Conservation (phyloP, 2,888 invertebrate species). For the Rhagonycha lutea region DNA sequence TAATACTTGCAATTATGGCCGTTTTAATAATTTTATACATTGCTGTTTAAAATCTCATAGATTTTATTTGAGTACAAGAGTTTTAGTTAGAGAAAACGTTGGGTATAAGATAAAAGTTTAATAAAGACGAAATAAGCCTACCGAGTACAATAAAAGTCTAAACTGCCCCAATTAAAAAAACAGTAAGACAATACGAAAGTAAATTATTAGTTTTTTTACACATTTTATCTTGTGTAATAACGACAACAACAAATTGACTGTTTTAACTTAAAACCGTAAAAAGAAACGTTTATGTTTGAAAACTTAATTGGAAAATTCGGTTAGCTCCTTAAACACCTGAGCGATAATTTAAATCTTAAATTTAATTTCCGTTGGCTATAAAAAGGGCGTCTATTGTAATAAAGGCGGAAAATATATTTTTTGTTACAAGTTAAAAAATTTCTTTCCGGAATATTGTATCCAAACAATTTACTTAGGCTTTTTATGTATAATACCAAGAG, state of each 20-base stretch:
- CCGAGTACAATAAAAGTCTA: not conserved
- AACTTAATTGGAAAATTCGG: not conserved
- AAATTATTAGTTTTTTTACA: not conserved
- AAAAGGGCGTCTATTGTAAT: constrained; percentile 16
- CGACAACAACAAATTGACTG: not conserved
- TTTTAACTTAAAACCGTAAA: not conserved
- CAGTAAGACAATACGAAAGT: not conserved
- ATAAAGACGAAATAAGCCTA: not conserved
- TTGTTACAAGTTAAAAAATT: constrained; percentile 14
- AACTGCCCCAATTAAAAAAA: not conserved
- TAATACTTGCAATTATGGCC: not conserved
- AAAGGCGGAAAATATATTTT: constrained; percentile 14
- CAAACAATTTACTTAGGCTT: constrained; percentile 7
- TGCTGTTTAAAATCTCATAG: not conserved
- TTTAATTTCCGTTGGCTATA: constrained; percentile 29
- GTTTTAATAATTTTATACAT: not conserved
- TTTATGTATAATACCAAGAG: constrained; percentile 19
- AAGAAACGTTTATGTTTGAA: not conserved
- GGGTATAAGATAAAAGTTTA: not conserved
- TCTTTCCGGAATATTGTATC: constrained; percentile 12
- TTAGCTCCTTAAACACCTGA: not conserved
- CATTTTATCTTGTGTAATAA: not conserved
- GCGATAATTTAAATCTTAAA: constrained; percentile 4
- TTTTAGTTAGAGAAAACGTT: not conserved
- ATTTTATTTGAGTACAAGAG: not conserved